Conservation (phyloP, 2,113 vertebrate species). For the Euleptes europaea region DNA sequence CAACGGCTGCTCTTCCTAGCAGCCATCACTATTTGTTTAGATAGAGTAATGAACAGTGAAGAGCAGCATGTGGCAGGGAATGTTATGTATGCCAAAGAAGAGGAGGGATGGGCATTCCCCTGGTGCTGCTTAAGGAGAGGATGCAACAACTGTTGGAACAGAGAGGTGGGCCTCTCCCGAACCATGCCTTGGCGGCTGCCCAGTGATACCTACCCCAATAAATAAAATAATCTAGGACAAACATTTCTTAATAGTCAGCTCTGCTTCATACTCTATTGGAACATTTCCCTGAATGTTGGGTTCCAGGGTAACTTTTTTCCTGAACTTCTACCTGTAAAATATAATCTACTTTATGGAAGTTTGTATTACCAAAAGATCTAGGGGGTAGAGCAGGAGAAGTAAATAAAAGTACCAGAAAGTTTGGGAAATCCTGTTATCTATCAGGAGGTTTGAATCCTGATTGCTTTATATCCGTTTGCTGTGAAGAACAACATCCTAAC, state of each 20-base stretch:
- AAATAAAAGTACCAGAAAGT: constrained; percentile 57
- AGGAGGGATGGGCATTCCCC: no score
- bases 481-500: constrained; percentile 23
- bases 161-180: no score
- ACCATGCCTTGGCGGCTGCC: no score
- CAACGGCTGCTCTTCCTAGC: no score
- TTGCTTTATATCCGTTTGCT: constrained; percentile 46
- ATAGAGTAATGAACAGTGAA: no score
- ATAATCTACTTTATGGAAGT: constrained; percentile 57
- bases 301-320: neutral
- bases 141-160: no score
- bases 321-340: neutral
- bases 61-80: no score
- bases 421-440: constrained; percentile 60
- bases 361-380: constrained; percentile 61
- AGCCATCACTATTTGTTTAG: no score
- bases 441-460: constrained; percentile 53
- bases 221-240: constrained; percentile 68
- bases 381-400: constrained; percentile 17
- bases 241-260: constrained; percentile 44
- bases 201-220: no score
- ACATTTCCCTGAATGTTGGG: neutral
- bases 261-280: constrained; percentile 29
- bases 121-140: no score
- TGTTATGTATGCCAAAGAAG: no score